phyloP scores from a whole-genome alignment of 2,888 invertebrate species.

The Oscheius onirici region DNA sequence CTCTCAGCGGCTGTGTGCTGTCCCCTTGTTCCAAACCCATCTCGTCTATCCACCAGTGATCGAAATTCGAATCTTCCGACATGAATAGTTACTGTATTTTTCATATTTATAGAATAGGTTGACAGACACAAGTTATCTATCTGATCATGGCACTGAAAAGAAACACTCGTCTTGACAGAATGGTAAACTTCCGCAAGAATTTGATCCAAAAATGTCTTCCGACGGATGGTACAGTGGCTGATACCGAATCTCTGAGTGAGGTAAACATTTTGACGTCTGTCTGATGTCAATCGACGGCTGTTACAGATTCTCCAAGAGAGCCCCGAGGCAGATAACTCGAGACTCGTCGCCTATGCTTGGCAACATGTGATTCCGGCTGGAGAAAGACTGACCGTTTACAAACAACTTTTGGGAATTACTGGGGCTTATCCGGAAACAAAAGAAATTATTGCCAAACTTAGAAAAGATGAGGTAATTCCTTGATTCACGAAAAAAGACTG shows the following conservation, averaged over 20 bases:
- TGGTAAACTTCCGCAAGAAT: constrained; percentile 32
- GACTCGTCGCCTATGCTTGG: constrained; percentile 24
- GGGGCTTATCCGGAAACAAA: constrained; percentile 32
- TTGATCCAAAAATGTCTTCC: constrained; percentile 25
- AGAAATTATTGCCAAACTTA: constrained; percentile 31
- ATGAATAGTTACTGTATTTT: constrained; percentile 19
- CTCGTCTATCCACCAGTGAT: constrained; percentile 9
- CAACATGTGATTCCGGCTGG: constrained; percentile 23
- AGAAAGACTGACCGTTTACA: constrained; percentile 31
- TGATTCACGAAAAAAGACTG: background rate
- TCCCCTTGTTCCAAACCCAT: background rate
- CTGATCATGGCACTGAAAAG: background rate
- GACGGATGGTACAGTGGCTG: constrained; percentile 9
- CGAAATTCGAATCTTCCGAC: background rate
- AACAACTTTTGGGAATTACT: constrained; percentile 34
- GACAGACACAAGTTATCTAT: background rate
- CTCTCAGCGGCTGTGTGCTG: background rate
- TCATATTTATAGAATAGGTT: background rate
- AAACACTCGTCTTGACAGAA: background rate
- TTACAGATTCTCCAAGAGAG: constrained; percentile 17
- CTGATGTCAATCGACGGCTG: background rate
- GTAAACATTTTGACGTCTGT: constrained; percentile 4
- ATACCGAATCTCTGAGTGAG: constrained; percentile 20
- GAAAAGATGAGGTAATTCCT: constrained; percentile 38
- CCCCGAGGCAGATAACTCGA: constrained; percentile 26